Conservation (phyloP, 2,797 vertebrate species). For the Takifugu ocellatus region DNA sequence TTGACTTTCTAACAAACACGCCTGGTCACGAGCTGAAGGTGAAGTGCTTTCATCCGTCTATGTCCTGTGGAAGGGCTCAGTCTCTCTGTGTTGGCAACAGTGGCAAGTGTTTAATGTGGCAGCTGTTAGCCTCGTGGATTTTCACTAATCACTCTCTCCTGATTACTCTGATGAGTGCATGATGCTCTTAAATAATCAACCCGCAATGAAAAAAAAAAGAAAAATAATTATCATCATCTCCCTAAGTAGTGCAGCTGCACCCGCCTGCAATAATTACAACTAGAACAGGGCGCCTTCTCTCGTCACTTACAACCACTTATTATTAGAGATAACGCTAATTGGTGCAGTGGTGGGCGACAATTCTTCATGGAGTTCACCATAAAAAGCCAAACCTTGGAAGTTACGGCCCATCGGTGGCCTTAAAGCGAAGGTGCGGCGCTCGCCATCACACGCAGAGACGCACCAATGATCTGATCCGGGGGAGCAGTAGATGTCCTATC, state of each 20-base stretch:
- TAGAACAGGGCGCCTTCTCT: constrained; percentile 74
- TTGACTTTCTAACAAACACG: constrained; percentile 70
- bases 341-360: constrained; percentile 70
- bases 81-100: constrained; percentile 72
- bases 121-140: constrained; percentile 80
- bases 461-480: constrained; percentile 61
- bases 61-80: constrained; percentile 66
- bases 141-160: constrained; percentile 81
- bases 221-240: constrained; percentile 82
- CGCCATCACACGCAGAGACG: constrained; percentile 60
- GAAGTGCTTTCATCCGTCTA: constrained; percentile 63
- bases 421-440: constrained; percentile 68
- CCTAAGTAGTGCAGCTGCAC: constrained; percentile 79
- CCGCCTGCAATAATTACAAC: constrained; percentile 78
- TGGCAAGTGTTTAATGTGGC: constrained; percentile 78
- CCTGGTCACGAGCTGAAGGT: constrained; percentile 63
- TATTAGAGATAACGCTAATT: constrained; percentile 78
- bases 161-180: constrained; percentile 82
- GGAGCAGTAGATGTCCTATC: constrained; percentile 68
- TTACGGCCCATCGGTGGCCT: constrained; percentile 70
- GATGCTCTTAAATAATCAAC: constrained; percentile 83
- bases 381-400: constrained; percentile 71
- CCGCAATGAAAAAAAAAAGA: constrained; percentile 71
- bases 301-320: constrained; percentile 78
- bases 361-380: constrained; percentile 68